Base-by-base conservation (phyloP, 64 coral and sea anemone genomes). In the Dendrophyllia cribrosa region DNA sequence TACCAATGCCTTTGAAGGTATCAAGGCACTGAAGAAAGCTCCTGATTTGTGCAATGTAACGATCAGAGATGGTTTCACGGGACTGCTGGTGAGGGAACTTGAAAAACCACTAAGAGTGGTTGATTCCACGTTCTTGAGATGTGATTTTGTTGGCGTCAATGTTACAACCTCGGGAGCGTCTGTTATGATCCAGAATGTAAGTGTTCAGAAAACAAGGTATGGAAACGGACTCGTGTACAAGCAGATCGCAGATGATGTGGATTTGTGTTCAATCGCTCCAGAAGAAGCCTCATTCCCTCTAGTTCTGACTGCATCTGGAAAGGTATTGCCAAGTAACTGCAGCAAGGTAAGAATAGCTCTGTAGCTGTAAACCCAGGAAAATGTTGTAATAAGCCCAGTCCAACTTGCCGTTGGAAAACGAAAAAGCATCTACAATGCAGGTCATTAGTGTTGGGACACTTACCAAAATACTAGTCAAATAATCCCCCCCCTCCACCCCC, bases 21-120 rank as follows among this genome's bases (percentile, higher is more conserved):
- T 96, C 3, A 88, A 72, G 52, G 77, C 83, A 14, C 6, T 61
- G 11, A 74, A 85, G 23, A 76, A 43, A 58, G 72, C 79, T 15
- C 95, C 95, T 11, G 68, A 24, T 19, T 50, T 96, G 25, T n/a
- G 19, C 6, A 69, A 93, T 70, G 85, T 96, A 7, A 74, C 68
- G 3, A n/a, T 93, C 9, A 93, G 19, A 26, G 78, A 93, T 49
- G 26, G 85, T 43, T 70, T 45, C 7, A 80, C 66, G 21, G 95
- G 95, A 19, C 26, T 96, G 20, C 59, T 68, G 17, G 4, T 82
- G 17, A 50, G 51, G 14, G 76, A 77, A 23, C 23, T 96, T 6
- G 47, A 92, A 20, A 66, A 74, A 21, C 85, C 86, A 2, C 46
- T 93, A 67, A 47, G 4, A 3, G 75, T 96, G 43, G 34, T 49